These are phyloP conservation scores for Platorchestia sp. DNA, from an alignment of 1,140 invertebrate species.

Conservation along the genomic window DNA sequence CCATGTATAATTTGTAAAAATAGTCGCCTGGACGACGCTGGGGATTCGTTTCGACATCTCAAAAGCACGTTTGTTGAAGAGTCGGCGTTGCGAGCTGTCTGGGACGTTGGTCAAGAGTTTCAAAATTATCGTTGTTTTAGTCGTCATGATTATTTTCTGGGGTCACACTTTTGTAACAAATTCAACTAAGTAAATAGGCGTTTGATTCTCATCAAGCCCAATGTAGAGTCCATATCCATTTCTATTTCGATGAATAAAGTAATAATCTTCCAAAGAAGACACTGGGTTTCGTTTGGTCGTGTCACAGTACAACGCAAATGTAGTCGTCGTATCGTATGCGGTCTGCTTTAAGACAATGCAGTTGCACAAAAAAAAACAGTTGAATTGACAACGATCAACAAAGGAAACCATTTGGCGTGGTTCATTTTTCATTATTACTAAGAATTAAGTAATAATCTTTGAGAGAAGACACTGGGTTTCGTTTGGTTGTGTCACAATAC, in stretches of 20 bases:
- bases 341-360: not conserved
- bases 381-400: not conserved
- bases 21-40: no score
- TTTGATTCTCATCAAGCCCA: not conserved
- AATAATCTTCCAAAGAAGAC: no score
- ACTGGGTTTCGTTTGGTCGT: not conserved
- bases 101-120: not conserved
- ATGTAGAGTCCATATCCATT: not conserved
- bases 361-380: not conserved
- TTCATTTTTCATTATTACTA: not conserved
- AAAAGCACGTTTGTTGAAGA: no score
- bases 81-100: no score
- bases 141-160: not conserved
- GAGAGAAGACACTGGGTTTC: not conserved
- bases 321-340: not conserved
- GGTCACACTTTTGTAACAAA: not conserved
- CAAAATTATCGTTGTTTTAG: not conserved
- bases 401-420: not conserved
- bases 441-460: not conserved
- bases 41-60: no score
- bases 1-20: no score
- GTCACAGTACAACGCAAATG: not conserved
- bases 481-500: not conserved
- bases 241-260: not conserved
- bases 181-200: not conserved